Evolutionary conservation across 2,797 vertebrate species (phyloP).

Genomic region (Avahi laniger): DNA sequence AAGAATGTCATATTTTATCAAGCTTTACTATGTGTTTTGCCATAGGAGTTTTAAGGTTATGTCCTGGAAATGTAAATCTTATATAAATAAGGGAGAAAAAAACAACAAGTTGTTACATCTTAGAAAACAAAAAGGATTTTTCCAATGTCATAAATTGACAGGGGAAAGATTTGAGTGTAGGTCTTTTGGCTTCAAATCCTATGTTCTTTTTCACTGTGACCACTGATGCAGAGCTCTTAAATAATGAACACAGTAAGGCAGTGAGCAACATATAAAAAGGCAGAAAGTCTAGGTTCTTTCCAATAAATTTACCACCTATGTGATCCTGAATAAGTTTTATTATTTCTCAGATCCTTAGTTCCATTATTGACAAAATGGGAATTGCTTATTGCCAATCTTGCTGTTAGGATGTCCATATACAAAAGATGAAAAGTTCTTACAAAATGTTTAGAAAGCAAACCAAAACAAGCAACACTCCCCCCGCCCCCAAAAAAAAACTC

Average conservation of each 20-base stretch:
- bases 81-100: not conserved
- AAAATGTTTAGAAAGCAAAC: not conserved
- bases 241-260: not conserved
- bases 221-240: not conserved
- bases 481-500: too few species aligned
- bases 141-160: not conserved
- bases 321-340: slow-evolving; percentile 22
- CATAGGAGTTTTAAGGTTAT: not conserved
- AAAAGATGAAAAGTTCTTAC: not conserved
- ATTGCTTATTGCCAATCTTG: not conserved
- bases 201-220: not conserved
- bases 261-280: not conserved
- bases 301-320: not conserved
- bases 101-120: not conserved
- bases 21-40: not conserved
- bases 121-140: not conserved
- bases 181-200: not conserved
- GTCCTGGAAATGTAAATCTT: not conserved
- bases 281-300: not conserved
- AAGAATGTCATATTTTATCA: not conserved
- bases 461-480: not conserved
- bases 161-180: not conserved
- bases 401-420: not conserved
- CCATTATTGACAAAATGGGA: slow-evolving; percentile 1
- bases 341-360: slow-evolving; percentile 16